Evolutionary conservation across 2,113 vertebrate genomes (phyloP), one percentile per base, ranked within the genome.

Genomic region (Ptyas mucosa): DNA sequence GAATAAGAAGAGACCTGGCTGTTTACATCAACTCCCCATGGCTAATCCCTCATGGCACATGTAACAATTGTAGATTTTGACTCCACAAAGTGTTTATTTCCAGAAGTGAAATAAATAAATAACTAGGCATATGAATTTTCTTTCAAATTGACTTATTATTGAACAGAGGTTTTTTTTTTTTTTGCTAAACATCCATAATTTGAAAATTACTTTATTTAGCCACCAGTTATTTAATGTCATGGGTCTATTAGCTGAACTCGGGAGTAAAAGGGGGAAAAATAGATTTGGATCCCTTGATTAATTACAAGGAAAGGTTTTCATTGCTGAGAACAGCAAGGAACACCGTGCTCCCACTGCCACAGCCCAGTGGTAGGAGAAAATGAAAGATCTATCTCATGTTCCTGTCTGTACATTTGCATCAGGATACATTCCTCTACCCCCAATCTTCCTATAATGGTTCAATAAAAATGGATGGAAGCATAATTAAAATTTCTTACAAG

Each of bases 11-110:
- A 98, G 87, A 91, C 96, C 97, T 97, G 88, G 92, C 95, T 97
- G 94, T 95, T 97, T 98, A 95, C 96, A 97, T 96, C 95, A 58
- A 87, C 29, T 95, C 95, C 90, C 96, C 93, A 64, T 46, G 92
- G 92, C 94, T 96, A 95, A 97, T 98, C 96, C 92, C 96, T 98
- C 97, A 97, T 43, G 92, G 89, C 95, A 94, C 90, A 95, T 94
- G 92, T 93, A 96, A 94, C 96, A 95, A 96, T 94, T 94, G 95
- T 89, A 95, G 95, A 96, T 96, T 93, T 94, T 91, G 69, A 94
- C 39, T 93, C 92, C 51, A 93, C 95, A 94, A 94, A 58, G 87
- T 91, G 93, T 97, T 95, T 96, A 91, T 95, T 96, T 97, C 93
- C 96, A 87, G 94, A 97, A 94, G 96, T 95, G 88, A 97, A 97